phyloP scores from a whole-genome alignment of 2,113 vertebrate genomes.

The Tenebrosternarchus preto region DNA sequence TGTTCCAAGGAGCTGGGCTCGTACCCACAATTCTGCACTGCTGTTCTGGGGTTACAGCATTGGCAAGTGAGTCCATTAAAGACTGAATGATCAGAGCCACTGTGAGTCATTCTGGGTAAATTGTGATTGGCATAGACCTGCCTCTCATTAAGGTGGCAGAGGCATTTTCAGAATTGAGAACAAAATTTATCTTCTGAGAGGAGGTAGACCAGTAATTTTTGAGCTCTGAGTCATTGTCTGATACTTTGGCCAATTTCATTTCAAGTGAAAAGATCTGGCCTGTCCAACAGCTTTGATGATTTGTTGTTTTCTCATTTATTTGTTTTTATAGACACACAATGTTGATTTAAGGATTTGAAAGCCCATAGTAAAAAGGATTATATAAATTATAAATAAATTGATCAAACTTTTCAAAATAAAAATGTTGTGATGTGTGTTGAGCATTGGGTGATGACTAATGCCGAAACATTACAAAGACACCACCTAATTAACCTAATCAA shows the following conservation, averaged over 20 bases:
- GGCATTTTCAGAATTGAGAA: conserved; percentile 2
- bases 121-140: conserved; percentile 3
- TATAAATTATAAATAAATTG: too few species aligned
- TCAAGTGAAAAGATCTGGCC: background rate
- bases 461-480: background rate
- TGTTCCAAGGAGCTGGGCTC: conserved; percentile 5
- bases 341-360: background rate
- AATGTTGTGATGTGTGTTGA: too few species aligned
- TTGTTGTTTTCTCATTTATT: background rate
- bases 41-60: conserved; percentile 27
- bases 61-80: background rate
- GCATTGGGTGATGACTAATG: background rate
- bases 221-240: conserved; percentile 25
- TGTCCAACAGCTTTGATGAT: background rate
- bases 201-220: conserved; percentile 44
- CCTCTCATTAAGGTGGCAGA: conserved; percentile 44
- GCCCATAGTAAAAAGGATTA: background rate
- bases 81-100: conserved; percentile 35
- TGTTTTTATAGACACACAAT: background rate
- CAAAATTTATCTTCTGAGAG: conserved; percentile 29
- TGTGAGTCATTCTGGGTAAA: conserved; percentile 38
- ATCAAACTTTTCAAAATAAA: too few species aligned
- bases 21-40: background rate
- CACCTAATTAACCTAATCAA: conserved; percentile 5
- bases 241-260: conserved; percentile 3